Percentiles rank a stretch among this genome's conserved stretches.
Evolutionary conservation across 1,140 invertebrate genomes (phyloP).

Genomic region (Theocolax elegans): DNA sequence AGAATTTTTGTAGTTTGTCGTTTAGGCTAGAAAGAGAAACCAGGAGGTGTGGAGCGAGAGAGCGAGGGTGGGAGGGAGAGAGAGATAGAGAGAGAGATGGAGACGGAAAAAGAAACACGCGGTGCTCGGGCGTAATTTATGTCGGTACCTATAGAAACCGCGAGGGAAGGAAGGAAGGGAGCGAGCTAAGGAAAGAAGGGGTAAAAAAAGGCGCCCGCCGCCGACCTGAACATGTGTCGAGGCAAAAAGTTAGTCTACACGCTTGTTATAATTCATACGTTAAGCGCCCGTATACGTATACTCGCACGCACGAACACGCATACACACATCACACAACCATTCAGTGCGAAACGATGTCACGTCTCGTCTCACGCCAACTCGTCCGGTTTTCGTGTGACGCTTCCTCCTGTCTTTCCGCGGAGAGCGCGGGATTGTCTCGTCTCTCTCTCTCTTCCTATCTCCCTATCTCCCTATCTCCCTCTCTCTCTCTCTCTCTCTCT

Average conservation of each 20-base stretch:
- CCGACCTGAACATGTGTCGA: constrained; percentile 53
- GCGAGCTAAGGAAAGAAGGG: constrained; percentile 49
- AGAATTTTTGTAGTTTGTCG: constrained; percentile 4
- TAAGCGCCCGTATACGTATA: constrained; percentile 46
- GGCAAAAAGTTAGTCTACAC: constrained; percentile 50
- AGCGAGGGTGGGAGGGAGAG: neutral
- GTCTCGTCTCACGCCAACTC: constrained; percentile 46
- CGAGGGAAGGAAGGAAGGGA: constrained; percentile 7
- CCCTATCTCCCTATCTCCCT: neutral
- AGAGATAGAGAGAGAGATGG: neutral
- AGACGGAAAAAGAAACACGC: constrained; percentile 25
- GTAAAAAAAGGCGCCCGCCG: neutral
- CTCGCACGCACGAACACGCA: neutral
- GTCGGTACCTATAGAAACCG: constrained; percentile 47
- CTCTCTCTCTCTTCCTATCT: neutral
- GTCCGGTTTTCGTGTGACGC: constrained; percentile 20
- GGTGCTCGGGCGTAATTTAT: constrained; percentile 55
- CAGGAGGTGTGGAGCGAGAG: neutral
- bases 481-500: neutral
- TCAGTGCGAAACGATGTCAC: constrained; percentile 43
- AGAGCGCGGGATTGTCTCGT: too few relatives aligned
- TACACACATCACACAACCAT: neutral
- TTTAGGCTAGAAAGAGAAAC: neutral
- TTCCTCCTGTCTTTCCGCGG: neutral
- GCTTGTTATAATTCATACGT: constrained; percentile 56